A percentile compares a stretch with the other conserved stretches of the same genome.
Conservation (phyloP, 2,888 invertebrate species). For the Maniola hyperantus region DNA sequence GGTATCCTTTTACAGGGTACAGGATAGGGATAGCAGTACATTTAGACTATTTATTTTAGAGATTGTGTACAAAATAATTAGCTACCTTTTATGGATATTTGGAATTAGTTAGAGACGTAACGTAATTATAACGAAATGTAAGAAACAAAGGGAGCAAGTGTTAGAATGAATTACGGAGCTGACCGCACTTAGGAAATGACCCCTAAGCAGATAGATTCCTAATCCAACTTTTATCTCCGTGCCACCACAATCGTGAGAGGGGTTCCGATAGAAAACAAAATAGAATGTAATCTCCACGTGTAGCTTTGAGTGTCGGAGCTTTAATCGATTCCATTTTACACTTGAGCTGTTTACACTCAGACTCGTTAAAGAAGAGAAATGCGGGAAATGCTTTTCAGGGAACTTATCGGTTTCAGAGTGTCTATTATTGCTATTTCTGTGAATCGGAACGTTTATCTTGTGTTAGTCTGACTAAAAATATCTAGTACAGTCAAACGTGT, state of each 20-base stretch:
- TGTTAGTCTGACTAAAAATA: not conserved
- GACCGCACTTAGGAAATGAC: constrained; percentile 22
- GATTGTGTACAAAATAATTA: no score
- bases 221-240: constrained; percentile 37
- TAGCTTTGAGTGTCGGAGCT: constrained; percentile 26
- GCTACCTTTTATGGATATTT: no score
- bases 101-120: not conserved
- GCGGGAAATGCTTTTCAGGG: constrained; percentile 23
- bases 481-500: not conserved
- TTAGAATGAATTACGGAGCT: constrained; percentile 8
- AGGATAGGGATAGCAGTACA: no score
- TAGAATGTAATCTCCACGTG: constrained; percentile 35
- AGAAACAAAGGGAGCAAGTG: not conserved
- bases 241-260: constrained; percentile 30
- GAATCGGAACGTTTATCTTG: not conserved
- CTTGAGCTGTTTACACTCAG: constrained; percentile 22
- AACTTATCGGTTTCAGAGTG: constrained; percentile 7
- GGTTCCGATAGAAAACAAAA: constrained; percentile 39
- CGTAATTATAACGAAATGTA: not conserved
- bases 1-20: no score
- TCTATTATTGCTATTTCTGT: not conserved
- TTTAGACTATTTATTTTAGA: no score
- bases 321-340: constrained; percentile 32
- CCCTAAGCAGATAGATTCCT: constrained; percentile 26
- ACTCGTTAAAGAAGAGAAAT: constrained; percentile 22